A percentile compares a stretch with the other conserved stretches of the same genome.
These are phyloP conservation scores for Hepsetus odoe DNA, from an alignment of 2,113 vertebrate genomes.

Conservation along the genomic window DNA sequence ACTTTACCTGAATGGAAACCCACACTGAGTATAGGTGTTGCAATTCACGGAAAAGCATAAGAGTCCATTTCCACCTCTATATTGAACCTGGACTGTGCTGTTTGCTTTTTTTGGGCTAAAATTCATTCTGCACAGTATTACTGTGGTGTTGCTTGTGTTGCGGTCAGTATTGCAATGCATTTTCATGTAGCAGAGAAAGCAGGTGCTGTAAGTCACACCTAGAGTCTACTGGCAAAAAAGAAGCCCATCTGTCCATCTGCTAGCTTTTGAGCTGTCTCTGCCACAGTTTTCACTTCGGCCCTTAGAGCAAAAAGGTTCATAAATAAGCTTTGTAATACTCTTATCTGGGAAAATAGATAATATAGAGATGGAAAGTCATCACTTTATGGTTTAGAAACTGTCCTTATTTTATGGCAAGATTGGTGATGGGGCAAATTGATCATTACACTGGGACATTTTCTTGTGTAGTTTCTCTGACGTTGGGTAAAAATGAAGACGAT, in stretches of 20 bases:
- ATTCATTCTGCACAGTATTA: not conserved
- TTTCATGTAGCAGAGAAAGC: constrained; percentile 44
- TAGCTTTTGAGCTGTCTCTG: constrained; percentile 60
- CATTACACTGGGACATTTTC: not conserved
- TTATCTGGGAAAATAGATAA: not conserved
- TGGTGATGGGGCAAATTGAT: not conserved
- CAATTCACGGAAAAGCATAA: not conserved
- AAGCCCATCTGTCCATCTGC: constrained; percentile 38
- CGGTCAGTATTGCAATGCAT: constrained; percentile 30
- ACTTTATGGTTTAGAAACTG: not conserved
- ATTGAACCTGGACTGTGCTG: not conserved
- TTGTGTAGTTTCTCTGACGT: too few relatives aligned
- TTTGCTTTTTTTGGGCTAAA: not conserved
- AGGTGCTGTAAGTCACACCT: constrained; percentile 61
- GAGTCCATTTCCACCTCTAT: not conserved
- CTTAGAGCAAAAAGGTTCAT: constrained; percentile 13
- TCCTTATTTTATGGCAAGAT: not conserved
- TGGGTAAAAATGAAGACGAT: too few relatives aligned
- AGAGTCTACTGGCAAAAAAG: constrained; percentile 55
- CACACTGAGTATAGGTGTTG: not conserved
- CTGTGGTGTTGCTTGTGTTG: not conserved
- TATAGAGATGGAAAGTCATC: not conserved
- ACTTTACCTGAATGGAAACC: not conserved
- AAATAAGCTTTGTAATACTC: not conserved
- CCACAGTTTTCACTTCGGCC: constrained; percentile 56